Base-by-base conservation (phyloP, 1,140 invertebrate genomes). In the Probaryconus sp. region DNA sequence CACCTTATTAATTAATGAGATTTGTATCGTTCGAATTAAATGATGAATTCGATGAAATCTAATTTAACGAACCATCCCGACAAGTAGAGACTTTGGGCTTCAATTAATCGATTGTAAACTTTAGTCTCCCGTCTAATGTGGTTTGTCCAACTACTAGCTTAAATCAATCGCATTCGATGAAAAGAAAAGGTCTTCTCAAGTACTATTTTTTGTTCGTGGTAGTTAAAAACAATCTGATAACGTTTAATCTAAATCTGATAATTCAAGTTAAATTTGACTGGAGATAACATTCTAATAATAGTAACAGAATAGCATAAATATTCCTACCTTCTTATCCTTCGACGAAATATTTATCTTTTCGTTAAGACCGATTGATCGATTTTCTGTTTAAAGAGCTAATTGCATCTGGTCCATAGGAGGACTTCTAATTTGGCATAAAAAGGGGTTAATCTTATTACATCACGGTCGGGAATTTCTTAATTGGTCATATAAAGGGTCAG, bases 371-470 rank as follows among this genome's bases (percentile, higher is more conserved):
- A 55, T 20, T 35, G n/a, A 63, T 43, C 64, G 51, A 1, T 43
- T 71, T 51, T 24, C 58, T 37, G 51, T 2, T 56, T 17, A 61
- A 70, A 28, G 68, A 64, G 43, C 14, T 64, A 71, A 71, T 64
- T 28, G 35, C 3, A 42, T 28, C 17, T 11, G 33, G 26, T 7
- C 9, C 7, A 3, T 13, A 48, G 40, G 38, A 43, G 18, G 40
- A 37, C 31, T 48, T 24, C 47, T 70, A 61, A 70, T 70, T 70
- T 47, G 56, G 67, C 56, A 48, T 61, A 37, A 42, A 55, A 55
- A 70, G 56, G n/a, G 55, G 67, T 70, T 70, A 70, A 70, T 70
- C 56, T 61, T 40, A 47, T 61, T 70, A 61, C 10, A 61, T 38
- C 35, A 42, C 35, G 24, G 7, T 26, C 24, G 35, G 28, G 45